Evolutionary conservation across 2,888 invertebrate genomes (phyloP), one percentile per base, ranked within the genome.

Genomic region (Standfussiana lucernea): DNA sequence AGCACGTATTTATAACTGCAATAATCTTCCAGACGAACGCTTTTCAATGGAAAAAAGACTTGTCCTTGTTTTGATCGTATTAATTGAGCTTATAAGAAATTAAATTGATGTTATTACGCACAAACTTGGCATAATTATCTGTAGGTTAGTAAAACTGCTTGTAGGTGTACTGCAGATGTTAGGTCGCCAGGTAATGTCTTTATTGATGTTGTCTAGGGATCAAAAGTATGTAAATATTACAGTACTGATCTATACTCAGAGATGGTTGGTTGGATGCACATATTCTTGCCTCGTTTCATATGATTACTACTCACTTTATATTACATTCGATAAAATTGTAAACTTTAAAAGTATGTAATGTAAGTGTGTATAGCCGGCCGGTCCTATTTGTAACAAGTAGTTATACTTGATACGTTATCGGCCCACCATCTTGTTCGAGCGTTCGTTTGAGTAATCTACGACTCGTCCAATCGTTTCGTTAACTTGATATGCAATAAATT

Each of bases 401-500:
- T 83, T 83, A 86, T 66, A 86, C 66, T 77, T 72, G 86, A 79
- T 73, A 65, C 72, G 69, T 75, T 87, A 86, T 86, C 86, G 62
- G 64, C 40, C 61, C 66, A 81, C 79, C 73, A 86, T 82, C 75
- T 75, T 65, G 77, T 72, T 37, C 24, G 75, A 79, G 78, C 79
- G 76, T 80, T 72, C 77, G 68, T 79, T 78, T 76, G 80, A 88
- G 77, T 84, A 83, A 88, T 85, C 79, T 77, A 73, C 80, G 66
- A 79, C 68, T 71, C 69, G 84, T 82, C 67, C 67, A 77, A 90
- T 85, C 85, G 73, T 88, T 82, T 83, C 82, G 72, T 87, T 82
- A 85, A 85, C 80, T 84, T 81, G 83, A 87, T 85, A 86, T 80
- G 86, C 81, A 83, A 88, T 90, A 89, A 89, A 89, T 90, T 86